Conservation (phyloP, 2,888 invertebrate genomes). For the Thymelicus sylvestris region DNA sequence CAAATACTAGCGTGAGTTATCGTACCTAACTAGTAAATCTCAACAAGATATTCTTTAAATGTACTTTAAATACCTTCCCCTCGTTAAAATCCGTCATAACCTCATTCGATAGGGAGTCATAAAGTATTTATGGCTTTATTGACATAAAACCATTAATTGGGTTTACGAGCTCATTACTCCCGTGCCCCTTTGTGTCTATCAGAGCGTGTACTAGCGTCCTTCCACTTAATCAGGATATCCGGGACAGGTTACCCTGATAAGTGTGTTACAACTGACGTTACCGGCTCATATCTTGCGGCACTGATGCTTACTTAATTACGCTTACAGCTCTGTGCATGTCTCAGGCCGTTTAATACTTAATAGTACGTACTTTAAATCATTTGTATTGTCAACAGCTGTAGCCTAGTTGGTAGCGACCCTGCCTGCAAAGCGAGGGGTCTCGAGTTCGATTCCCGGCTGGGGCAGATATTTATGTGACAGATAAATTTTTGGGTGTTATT, state of each 20-base stretch:
- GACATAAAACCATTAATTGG: conserved; percentile 9
- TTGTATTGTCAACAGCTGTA: no score
- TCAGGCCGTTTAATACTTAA: no score
- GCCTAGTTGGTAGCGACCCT: no score
- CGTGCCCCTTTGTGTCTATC: conserved; percentile 6
- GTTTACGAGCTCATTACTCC: conserved; percentile 23
- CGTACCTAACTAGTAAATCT: no score
- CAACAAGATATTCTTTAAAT: no score
- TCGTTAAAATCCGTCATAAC: not conserved
- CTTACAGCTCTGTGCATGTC: not conserved
- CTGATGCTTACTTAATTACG: not conserved
- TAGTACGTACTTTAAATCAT: no score
- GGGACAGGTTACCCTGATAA: conserved; percentile 21
- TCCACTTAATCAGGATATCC: conserved; percentile 28
- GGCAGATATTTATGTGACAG: no score
- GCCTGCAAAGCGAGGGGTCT: no score
- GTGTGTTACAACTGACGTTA: conserved; percentile 15
- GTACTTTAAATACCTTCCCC: not conserved
- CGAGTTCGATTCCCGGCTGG: no score
- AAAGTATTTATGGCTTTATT: conserved; percentile 10
- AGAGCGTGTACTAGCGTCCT: conserved; percentile 1
- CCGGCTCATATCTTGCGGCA: not conserved
- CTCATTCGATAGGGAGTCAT: not conserved
- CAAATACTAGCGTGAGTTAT: no score
- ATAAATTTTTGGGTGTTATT: no score